phyloP scores from a whole-genome alignment of 2,888 invertebrate genomes.

The Sericinus montela region DNA sequence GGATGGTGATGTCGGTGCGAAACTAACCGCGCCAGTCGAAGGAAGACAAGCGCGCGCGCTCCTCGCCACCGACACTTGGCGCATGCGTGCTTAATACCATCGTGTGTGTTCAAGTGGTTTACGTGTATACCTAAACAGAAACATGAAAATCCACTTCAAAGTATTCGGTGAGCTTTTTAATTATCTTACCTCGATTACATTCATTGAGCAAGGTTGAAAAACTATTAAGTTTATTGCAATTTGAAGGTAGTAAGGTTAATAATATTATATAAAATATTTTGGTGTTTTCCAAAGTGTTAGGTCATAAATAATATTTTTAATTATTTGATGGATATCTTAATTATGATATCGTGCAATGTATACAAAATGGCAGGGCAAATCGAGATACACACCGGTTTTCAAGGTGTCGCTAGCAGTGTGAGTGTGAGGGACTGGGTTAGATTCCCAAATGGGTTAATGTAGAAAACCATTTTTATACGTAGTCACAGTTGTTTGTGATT shows the following conservation, averaged over 20 bases:
- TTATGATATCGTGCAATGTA: no score
- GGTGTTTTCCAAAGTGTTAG: no score
- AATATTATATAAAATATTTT: not conserved
- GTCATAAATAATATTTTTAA: no score
- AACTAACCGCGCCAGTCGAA: conserved; percentile 46
- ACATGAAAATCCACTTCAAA: conserved; percentile 63
- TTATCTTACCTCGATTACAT: not conserved
- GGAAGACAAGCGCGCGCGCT: conserved; percentile 60
- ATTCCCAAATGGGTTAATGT: no score
- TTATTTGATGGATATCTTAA: no score
- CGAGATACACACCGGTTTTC: no score
- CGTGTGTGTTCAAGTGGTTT: conserved; percentile 40
- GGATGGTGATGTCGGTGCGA: conserved; percentile 29
- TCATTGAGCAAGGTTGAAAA: not conserved
- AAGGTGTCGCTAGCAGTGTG: no score
- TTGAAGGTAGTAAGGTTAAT: conserved; percentile 3
- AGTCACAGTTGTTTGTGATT: no score
- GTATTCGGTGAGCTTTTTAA: conserved; percentile 51
- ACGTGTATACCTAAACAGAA: conserved; percentile 36
- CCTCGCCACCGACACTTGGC: conserved; percentile 37
- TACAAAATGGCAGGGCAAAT: no score
- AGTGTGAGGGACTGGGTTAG: no score
- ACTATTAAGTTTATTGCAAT: not conserved
- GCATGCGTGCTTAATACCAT: conserved; percentile 31
- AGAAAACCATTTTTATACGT: no score